phyloP scores from a whole-genome alignment of 2,888 invertebrate species.

The Nebria salina region DNA sequence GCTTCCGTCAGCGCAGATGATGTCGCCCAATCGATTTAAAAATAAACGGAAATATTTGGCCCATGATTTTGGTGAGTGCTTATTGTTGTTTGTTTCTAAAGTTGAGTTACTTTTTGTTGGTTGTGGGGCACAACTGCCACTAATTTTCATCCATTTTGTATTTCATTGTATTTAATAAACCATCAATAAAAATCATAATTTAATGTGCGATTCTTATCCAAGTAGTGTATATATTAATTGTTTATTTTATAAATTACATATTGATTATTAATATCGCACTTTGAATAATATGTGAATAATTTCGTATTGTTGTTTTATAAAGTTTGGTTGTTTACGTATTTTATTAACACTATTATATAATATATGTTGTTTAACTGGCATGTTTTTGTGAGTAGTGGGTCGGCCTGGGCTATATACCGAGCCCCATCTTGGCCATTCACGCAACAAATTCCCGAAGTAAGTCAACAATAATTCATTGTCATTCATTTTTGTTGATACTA shows the following conservation, averaged over 20 bases:
- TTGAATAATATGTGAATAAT: not conserved
- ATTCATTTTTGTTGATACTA: not conserved
- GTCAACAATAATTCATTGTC: conserved; percentile 48
- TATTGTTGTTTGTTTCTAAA: not conserved
- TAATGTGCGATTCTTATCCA: not conserved
- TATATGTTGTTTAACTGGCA: conserved; percentile 42
- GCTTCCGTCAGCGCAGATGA: conserved; percentile 49
- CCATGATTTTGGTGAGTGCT: conserved; percentile 42
- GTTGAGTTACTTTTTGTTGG: conserved; percentile 6
- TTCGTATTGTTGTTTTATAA: conserved; percentile 19
- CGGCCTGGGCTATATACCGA: conserved; percentile 43
- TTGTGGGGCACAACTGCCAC: conserved; percentile 30
- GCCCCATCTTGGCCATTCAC: conserved; percentile 49
- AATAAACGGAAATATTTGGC: conserved; percentile 53
- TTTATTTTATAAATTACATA: no score
- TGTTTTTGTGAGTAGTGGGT: conserved; percentile 46
- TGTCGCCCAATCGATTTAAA: conserved; percentile 52
- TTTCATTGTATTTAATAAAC: conserved; percentile 6
- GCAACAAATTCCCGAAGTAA: conserved; percentile 63
- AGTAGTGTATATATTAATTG: no score
- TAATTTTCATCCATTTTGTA: conserved; percentile 34
- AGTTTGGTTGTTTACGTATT: conserved; percentile 25
- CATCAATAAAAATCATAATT: not conserved
- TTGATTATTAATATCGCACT: no score
- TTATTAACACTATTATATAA: conserved; percentile 15